phyloP scores from a whole-genome alignment of 2,113 vertebrate genomes.

The Crotalus viridis region DNA sequence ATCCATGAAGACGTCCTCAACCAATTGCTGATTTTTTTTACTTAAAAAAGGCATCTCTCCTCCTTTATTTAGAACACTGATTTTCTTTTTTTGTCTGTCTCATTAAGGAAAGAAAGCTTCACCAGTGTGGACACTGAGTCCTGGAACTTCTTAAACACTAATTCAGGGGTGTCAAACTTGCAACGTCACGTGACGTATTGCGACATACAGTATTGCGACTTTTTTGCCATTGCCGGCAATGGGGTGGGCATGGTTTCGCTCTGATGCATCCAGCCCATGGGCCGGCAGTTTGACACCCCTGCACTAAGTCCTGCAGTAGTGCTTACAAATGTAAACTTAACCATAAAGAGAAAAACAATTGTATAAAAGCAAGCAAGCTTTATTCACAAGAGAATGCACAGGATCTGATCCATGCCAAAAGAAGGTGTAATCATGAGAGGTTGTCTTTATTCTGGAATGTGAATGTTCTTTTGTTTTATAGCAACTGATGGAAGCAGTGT shows the following conservation, averaged over 20 bases:
- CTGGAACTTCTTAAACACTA: neutral
- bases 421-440: neutral
- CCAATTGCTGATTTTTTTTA: neutral
- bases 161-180: too few species aligned
- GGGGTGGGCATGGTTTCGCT: too few species aligned
- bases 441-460: neutral
- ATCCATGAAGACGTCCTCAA: neutral
- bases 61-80: neutral
- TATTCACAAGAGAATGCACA: neutral
- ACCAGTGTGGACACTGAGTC: neutral
- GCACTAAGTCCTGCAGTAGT: neutral
- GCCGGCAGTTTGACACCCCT: too few species aligned
- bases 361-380: neutral
- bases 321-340: neutral
- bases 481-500: neutral
- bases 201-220: too few species aligned
- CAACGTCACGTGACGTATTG: too few species aligned
- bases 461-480: neutral
- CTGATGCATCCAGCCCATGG: too few species aligned
- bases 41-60: neutral
- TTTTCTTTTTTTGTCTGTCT: neutral
- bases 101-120: neutral
- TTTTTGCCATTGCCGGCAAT: too few species aligned
- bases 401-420: neutral
- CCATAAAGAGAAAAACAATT: neutral